These are phyloP conservation scores for Sitta europaea DNA, from an alignment of 2,113 vertebrate species.

Conservation along the genomic window DNA sequence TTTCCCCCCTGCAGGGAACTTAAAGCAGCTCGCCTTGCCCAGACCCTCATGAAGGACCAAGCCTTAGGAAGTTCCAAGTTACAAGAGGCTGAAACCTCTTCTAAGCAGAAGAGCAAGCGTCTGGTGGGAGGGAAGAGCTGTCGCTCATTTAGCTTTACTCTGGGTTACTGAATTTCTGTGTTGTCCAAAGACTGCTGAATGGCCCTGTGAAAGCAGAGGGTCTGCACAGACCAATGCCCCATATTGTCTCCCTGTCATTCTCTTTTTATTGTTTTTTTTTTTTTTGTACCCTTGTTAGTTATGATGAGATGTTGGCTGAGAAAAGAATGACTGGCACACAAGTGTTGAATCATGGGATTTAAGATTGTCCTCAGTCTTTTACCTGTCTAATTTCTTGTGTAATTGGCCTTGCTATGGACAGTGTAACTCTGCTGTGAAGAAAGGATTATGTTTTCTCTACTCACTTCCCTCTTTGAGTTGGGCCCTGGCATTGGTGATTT, in stretches of 20 bases:
- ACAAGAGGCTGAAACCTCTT: constrained; percentile 16
- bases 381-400: background rate
- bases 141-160: constrained; percentile 83
- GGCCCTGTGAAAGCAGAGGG: constrained; percentile 2
- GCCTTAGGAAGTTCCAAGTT: background rate
- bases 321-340: background rate
- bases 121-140: constrained; percentile 77
- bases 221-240: background rate
- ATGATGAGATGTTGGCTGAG: background rate
- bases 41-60: constrained; percentile 63
- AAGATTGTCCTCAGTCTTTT: background rate
- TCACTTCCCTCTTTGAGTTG: background rate
- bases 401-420: background rate
- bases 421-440: background rate
- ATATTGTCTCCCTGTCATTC: background rate
- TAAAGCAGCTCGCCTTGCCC: constrained; percentile 81
- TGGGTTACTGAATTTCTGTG: constrained; percentile 32
- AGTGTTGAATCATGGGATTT: background rate
- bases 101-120: constrained; percentile 55
- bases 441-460: background rate
- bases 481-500: background rate
- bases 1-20: constrained; percentile 79
- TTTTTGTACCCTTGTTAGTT: background rate
- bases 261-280: too few species aligned
- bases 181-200: background rate